phyloP scores from a whole-genome alignment of 2,797 vertebrate genomes.

The Intellagama lesueurii region DNA sequence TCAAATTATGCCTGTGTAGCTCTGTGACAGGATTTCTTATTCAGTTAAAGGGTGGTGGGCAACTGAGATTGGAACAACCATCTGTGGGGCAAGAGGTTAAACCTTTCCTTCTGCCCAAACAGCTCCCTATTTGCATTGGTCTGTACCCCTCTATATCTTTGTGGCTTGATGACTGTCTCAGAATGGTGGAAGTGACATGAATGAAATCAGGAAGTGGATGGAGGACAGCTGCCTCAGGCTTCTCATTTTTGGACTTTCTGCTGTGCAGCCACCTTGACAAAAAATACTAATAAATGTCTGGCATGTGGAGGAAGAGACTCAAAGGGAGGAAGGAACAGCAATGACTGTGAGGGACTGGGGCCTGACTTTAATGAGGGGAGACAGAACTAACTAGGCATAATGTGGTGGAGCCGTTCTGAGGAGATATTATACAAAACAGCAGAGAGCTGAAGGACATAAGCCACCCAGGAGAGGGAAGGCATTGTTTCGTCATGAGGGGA shows the following conservation, averaged over 20 bases:
- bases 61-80: not conserved
- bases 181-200: not conserved
- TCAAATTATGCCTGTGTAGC: no score
- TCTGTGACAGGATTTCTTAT: no score
- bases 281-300: not conserved
- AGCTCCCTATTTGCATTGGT: no score
- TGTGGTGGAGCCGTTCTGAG: not conserved
- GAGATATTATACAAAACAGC: not conserved
- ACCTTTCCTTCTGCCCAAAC: not conserved
- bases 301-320: no score
- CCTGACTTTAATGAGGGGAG: conserved; percentile 17
- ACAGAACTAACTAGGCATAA: not conserved
- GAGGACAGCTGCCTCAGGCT: not conserved
- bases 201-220: not conserved
- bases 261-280: not conserved
- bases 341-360: not conserved
- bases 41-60: no score
- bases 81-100: no score
- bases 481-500: conserved; percentile 5
- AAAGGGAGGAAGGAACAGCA: not conserved
- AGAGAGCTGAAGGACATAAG: conserved; percentile 10
- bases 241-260: conserved; percentile 33
- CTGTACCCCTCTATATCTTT: no score
- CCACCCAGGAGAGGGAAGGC: not conserved
- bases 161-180: no score